phyloP scores from a whole-genome alignment of 2,888 invertebrate genomes.

The Mythimna albipuncta region DNA sequence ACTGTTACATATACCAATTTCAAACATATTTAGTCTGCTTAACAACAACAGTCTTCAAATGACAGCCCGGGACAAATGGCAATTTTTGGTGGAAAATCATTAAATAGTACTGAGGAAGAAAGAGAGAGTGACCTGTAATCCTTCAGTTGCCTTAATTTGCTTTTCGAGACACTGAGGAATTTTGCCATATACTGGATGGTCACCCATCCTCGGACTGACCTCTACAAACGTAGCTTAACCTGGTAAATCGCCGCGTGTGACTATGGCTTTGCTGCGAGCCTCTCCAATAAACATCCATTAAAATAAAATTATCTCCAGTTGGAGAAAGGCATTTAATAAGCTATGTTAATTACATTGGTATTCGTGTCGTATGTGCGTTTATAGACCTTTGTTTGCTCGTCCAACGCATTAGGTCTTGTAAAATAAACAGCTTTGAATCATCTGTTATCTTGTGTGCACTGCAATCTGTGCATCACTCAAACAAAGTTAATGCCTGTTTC shows the following conservation, averaged over 20 bases:
- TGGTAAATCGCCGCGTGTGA: background rate
- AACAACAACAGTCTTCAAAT: too few relatives aligned
- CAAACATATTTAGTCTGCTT: too few relatives aligned
- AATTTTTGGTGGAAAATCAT: too few relatives aligned
- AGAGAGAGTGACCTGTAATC: too few relatives aligned
- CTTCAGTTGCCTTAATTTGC: too few relatives aligned
- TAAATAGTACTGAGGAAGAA: too few relatives aligned
- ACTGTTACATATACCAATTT: too few relatives aligned
- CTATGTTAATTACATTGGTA: slow-evolving; percentile 41
- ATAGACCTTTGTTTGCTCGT: slow-evolving; percentile 52
- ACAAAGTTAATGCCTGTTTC: slow-evolving; percentile 12
- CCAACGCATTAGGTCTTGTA: slow-evolving; percentile 48
- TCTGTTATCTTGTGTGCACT: slow-evolving; percentile 34
- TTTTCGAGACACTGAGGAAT: too few relatives aligned
- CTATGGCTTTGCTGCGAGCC: background rate
- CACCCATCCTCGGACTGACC: background rate
- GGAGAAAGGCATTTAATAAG: slow-evolving; percentile 44
- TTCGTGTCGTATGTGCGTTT: slow-evolving; percentile 38
- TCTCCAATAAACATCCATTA: slow-evolving; percentile 50
- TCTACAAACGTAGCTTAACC: background rate
- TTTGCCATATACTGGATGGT: background rate
- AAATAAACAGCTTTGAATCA: slow-evolving; percentile 44
- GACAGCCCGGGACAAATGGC: too few relatives aligned
- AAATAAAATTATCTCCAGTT: slow-evolving; percentile 44
- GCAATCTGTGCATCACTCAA: slow-evolving; percentile 48